Evolutionary conservation across 2,113 vertebrate species (phyloP).

Genomic region (Elephantulus edwardii): DNA sequence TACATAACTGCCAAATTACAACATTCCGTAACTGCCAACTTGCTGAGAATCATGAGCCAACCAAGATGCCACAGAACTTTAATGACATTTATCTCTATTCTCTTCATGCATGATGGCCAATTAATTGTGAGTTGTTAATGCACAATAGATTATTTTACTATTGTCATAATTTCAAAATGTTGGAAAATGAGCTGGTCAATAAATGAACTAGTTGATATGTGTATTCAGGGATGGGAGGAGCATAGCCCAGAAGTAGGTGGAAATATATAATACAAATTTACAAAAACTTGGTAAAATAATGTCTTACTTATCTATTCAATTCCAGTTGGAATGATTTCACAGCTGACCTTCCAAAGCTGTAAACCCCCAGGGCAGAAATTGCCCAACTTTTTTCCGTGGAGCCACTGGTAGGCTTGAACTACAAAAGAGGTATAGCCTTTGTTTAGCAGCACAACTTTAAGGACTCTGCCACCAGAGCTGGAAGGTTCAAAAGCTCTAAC

Average conservation of each 20-base stretch:
- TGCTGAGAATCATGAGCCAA: neutral
- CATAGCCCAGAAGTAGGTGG: neutral
- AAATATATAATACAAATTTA: neutral
- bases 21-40: neutral
- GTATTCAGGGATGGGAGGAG: neutral
- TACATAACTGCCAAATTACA: neutral
- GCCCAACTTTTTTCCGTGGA: too few species aligned
- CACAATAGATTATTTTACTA: neutral
- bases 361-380: too few species aligned
- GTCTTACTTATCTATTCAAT: neutral
- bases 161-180: neutral
- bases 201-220: neutral
- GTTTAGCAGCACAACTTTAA: too few species aligned
- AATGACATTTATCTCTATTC: too few species aligned
- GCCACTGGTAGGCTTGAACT: too few species aligned
- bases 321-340: too few species aligned
- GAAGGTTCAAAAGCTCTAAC: too few species aligned
- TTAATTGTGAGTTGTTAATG: neutral
- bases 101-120: neutral
- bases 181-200: too few species aligned
- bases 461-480: too few species aligned
- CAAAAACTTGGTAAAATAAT: slow-evolving; percentile 25
- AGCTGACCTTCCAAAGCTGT: too few species aligned
- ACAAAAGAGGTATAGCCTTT: too few species aligned
- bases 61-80: neutral